Evolutionary conservation across 2,797 vertebrate genomes (phyloP).

Genomic region (Lates japonicus): DNA sequence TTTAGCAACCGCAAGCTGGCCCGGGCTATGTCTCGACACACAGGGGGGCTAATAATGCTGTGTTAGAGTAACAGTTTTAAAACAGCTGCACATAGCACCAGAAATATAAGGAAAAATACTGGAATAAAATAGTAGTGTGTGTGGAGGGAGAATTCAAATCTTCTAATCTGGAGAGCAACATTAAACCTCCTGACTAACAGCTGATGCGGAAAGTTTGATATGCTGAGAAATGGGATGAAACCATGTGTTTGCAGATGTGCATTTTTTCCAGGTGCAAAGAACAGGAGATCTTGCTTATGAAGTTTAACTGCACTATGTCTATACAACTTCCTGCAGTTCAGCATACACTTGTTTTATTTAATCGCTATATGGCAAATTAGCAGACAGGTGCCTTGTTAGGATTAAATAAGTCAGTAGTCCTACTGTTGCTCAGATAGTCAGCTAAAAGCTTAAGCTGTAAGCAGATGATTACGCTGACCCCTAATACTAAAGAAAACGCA

Average conservation of each 20-base stretch:
- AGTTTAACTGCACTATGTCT: background rate
- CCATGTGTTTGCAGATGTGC: background rate
- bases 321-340: constrained; percentile 6
- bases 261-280: constrained; percentile 6
- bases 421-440: constrained; percentile 52
- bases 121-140: background rate
- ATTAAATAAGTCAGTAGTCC: constrained; percentile 44
- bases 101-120: background rate
- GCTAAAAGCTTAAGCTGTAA: constrained; percentile 50
- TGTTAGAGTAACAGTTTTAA: background rate
- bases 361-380: constrained; percentile 11
- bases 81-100: constrained; percentile 2
- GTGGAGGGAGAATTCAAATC: background rate
- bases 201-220: constrained; percentile 11
- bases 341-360: background rate
- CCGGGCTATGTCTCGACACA: background rate
- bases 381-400: constrained; percentile 3
- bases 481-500: constrained; percentile 56
- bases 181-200: constrained; percentile 10
- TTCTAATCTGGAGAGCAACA: constrained; percentile 6
- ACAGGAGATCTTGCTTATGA: background rate
- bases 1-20: constrained; percentile 2
- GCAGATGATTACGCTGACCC: constrained; percentile 52
- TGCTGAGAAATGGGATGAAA: constrained; percentile 10
- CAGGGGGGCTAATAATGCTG: background rate